Percentiles rank a stretch among this genome's conserved stretches.
Evolutionary conservation across 2,888 invertebrate genomes (phyloP).

Genomic region (Leucania comma): DNA sequence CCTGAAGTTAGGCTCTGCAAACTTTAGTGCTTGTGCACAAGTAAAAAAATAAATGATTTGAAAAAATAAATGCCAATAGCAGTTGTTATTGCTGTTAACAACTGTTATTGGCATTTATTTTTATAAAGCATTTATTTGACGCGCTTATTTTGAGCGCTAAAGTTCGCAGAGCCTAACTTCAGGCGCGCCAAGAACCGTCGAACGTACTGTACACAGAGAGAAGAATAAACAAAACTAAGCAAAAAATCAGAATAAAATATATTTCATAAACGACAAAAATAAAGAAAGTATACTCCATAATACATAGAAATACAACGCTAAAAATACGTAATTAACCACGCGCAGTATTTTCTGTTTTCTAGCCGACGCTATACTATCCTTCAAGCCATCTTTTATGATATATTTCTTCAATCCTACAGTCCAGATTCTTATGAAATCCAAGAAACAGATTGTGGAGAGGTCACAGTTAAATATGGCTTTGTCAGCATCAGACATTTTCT

Average conservation of each 20-base stretch:
- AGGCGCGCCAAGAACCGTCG: too few species aligned
- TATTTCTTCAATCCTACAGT: constrained; percentile 52
- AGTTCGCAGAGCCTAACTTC: too few species aligned
- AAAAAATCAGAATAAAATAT: constrained; percentile 22
- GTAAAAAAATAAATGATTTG: too few species aligned
- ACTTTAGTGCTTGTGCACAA: too few species aligned
- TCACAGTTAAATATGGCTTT: constrained; percentile 59
- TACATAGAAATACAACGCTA: constrained; percentile 34
- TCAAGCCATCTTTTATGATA: constrained; percentile 55
- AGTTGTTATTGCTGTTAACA: too few species aligned
- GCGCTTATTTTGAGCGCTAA: too few species aligned
- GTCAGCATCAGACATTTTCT: constrained; percentile 44
- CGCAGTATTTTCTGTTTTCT: constrained; percentile 40
- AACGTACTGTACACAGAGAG: background rate
- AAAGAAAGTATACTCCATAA: constrained; percentile 33
- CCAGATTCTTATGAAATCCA: constrained; percentile 51
- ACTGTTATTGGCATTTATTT: too few species aligned
- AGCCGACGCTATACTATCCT: background rate
- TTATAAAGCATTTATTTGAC: too few species aligned
- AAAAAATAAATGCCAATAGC: too few species aligned
- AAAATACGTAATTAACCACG: constrained; percentile 26
- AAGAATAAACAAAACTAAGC: background rate
- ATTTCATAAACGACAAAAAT: constrained; percentile 7
- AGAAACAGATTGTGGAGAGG: constrained; percentile 24
- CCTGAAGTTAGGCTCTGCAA: too few species aligned